Evolutionary conservation across 2,888 invertebrate genomes (phyloP), one percentile per base, ranked within the genome.

Genomic region (Ommatoiulus sabulosus): DNA sequence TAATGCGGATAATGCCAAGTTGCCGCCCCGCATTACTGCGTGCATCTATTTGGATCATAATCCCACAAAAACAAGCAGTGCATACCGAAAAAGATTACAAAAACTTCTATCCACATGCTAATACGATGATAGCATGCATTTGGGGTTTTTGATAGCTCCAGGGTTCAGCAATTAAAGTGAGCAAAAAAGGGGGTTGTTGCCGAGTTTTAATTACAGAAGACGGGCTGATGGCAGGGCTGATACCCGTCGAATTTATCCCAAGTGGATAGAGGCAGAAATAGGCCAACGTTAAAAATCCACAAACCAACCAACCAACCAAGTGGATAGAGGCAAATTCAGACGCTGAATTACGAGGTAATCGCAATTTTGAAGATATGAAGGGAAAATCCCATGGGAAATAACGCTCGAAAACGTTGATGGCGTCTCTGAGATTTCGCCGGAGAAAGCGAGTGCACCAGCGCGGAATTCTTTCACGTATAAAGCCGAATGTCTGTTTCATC

Each of bases 61-160:
- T 63, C 63, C 63, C 63, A 63, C 63, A 63, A n/a, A 63, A 63
- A 63, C 63, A n/a, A 63, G 63, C 63, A 17, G 63, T 63, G 63
- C 63, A 63, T 63, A n/a, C 63, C 17, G 3, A 63, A 63, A 63
- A 63, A 1, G 0, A n/a, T 63, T 63, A n/a, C n/a, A n/a, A n/a
- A n/a, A n/a, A n/a, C n/a, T 63, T 63, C 20, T n/a, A 63, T 63
- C n/a, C 17, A 63, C n/a, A 15, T 63, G n/a, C 12, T 17, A 10
- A 10, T 63, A n/a, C n/a, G 20, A 12, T 63, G 63, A 63, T 17
- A 10, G 20, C 63, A n/a, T 63, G 63, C 63, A 63, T 63, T 17
- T n/a, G n/a, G 46, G 8, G 17, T 63, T 63, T 52, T 17, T 63
- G 63, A 3, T 10, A 12, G n/a, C 63, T 63, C n/a, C 63, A 17